Conservation (phyloP, 2,797 vertebrate species). For the Tokudaia tokunoshimensis region DNA sequence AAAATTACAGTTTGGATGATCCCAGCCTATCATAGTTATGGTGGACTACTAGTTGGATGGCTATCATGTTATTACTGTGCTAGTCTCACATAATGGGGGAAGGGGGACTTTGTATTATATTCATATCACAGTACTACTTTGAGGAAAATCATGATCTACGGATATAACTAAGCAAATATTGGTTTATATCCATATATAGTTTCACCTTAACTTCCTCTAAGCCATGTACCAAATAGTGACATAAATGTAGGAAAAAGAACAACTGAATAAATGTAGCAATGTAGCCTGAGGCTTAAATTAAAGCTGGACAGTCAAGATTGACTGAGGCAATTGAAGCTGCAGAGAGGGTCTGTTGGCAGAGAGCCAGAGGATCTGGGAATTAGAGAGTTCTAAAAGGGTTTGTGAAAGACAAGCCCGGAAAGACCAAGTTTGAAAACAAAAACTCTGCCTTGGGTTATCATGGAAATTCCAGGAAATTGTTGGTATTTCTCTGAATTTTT, state of each 20-base stretch:
- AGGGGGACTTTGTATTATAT: conserved; percentile 31
- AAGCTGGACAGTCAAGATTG: conserved; percentile 56
- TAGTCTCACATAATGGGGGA: background rate
- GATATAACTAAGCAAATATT: conserved; percentile 47
- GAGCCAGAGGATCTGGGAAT: conserved; percentile 50
- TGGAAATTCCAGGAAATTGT: background rate
- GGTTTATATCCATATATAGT: conserved; percentile 44
- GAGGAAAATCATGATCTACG: conserved; percentile 52
- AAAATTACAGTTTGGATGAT: conserved; percentile 58
- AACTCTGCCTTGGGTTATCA: background rate
- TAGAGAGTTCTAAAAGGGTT: conserved; percentile 52
- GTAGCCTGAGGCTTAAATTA: conserved; percentile 69
- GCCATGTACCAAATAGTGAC: conserved; percentile 11
- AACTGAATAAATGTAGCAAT: conserved; percentile 1
- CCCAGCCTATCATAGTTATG: conserved; percentile 64
- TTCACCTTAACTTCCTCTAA: conserved; percentile 67
- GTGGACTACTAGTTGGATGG: background rate
- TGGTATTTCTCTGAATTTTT: conserved; percentile 10
- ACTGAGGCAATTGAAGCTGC: background rate
- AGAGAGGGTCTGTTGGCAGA: conserved; percentile 16
- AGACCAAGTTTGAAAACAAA: conserved; percentile 18
- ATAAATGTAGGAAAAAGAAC: background rate
- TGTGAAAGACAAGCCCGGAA: conserved; percentile 19
- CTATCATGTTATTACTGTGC: conserved; percentile 67
- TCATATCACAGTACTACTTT: conserved; percentile 39